These are phyloP conservation scores for Formica exsecta DNA, from an alignment of 1,140 invertebrate genomes.

Conservation along the genomic window DNA sequence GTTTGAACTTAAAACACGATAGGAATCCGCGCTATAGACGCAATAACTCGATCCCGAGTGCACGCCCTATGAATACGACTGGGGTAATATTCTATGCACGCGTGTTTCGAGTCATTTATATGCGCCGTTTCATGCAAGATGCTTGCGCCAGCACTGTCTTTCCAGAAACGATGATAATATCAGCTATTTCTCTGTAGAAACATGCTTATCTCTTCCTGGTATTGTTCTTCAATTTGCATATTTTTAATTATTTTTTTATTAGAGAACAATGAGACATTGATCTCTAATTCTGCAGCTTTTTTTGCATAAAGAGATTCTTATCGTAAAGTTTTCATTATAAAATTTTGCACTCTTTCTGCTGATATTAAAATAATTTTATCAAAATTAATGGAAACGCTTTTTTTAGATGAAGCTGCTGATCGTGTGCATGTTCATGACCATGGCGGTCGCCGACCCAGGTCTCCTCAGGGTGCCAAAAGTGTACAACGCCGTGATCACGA, in stretches of 20 bases:
- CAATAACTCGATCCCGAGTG: constrained; percentile 55
- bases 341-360: too few relatives aligned
- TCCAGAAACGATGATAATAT: constrained; percentile 58
- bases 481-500: constrained; percentile 92
- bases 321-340: neutral
- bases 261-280: neutral
- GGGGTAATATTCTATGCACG: constrained; percentile 68
- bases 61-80: constrained; percentile 53
- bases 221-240: neutral
- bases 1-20: constrained; percentile 41
- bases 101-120: constrained; percentile 63
- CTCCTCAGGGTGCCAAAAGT: constrained; percentile 89
- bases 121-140: constrained; percentile 57
- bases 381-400: neutral
- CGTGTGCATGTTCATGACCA: constrained; percentile 72
- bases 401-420: constrained; percentile 79
- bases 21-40: constrained; percentile 54
- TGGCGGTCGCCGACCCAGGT: constrained; percentile 77
- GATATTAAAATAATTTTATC: neutral
- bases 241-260: neutral
- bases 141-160: constrained; percentile 55
- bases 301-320: neutral
- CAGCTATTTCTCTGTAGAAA: constrained; percentile 8
- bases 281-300: neutral
- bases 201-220: neutral